These are phyloP conservation scores for Tiaroga cobitis DNA, from an alignment of 2,797 vertebrate genomes.

Conservation along the genomic window DNA sequence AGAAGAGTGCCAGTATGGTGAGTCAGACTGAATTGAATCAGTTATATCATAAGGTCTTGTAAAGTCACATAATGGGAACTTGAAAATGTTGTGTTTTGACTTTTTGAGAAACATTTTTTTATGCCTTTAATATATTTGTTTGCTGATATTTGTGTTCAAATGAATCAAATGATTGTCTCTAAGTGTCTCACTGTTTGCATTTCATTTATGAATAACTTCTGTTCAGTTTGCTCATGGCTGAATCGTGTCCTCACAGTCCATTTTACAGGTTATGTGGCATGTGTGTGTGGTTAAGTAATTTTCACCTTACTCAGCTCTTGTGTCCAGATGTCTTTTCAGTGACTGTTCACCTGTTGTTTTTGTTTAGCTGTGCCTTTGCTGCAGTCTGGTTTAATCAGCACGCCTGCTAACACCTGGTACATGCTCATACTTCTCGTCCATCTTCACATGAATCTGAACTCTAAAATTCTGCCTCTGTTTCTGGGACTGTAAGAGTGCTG, in stretches of 20 bases:
- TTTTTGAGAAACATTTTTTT: not conserved
- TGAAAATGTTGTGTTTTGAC: constrained; percentile 1
- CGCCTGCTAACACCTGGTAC: constrained; percentile 69
- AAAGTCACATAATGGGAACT: not conserved
- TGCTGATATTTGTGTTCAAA: constrained; percentile 24
- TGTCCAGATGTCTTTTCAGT: constrained; percentile 52
- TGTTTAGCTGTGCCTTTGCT: constrained; percentile 67
- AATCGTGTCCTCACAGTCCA: constrained; percentile 54
- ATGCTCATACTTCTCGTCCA: constrained; percentile 63
- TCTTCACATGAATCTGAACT: constrained; percentile 59
- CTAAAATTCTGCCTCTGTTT: constrained; percentile 70
- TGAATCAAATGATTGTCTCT: constrained; percentile 38
- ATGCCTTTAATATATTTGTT: not conserved
- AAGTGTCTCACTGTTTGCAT: constrained; percentile 46
- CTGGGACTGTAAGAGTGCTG: constrained; percentile 22
- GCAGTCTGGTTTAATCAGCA: constrained; percentile 59
- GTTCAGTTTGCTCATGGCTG: constrained; percentile 58
- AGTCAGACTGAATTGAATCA: constrained; percentile 48
- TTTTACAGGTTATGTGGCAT: constrained; percentile 64
- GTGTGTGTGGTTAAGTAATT: constrained; percentile 57
- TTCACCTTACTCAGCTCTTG: constrained; percentile 51
- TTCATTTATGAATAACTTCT: constrained; percentile 60
- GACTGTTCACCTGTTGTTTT: constrained; percentile 68
- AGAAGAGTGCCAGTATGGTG: constrained; percentile 63
- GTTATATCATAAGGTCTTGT: not conserved